Evolutionary conservation across 1,140 invertebrate genomes (phyloP).

Genomic region (Dendroctonus valens): DNA sequence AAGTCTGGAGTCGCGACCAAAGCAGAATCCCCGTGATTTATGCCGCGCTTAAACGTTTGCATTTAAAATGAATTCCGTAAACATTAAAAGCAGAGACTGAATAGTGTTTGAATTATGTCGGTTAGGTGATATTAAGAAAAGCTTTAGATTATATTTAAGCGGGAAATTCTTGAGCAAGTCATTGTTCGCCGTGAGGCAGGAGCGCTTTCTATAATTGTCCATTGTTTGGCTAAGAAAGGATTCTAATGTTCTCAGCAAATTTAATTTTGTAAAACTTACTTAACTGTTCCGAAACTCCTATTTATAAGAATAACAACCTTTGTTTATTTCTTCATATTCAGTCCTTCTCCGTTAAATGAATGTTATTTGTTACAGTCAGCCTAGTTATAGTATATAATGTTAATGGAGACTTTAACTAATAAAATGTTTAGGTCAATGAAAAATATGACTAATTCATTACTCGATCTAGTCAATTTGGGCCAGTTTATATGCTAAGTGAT

Average conservation of each 20-base stretch:
- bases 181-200: constrained; percentile 11
- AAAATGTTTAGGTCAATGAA: no score
- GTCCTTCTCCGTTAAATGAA: no score
- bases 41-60: constrained; percentile 25
- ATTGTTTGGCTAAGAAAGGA: constrained; percentile 15
- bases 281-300: constrained; percentile 4
- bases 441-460: no score
- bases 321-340: no score
- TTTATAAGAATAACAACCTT: no score
- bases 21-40: constrained; percentile 28
- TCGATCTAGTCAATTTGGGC: no score
- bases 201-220: constrained; percentile 27
- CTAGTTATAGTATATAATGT: no score
- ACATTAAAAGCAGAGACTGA: constrained; percentile 28
- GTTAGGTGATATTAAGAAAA: constrained; percentile 26
- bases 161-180: constrained; percentile 18
- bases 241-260: constrained; percentile 21
- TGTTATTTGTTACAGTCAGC: no score
- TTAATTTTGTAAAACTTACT: constrained; percentile 27
- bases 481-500: no score
- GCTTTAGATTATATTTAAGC: constrained; percentile 20
- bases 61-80: constrained; percentile 30
- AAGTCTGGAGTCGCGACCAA: constrained; percentile 16
- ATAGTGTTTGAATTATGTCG: constrained; percentile 30
- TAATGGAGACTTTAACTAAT: no score